Percentiles rank a stretch among this genome's conserved stretches.
phyloP scores from a whole-genome alignment of 53 echinoderm and acorn worm species.

The Patiria pectinifera region DNA sequence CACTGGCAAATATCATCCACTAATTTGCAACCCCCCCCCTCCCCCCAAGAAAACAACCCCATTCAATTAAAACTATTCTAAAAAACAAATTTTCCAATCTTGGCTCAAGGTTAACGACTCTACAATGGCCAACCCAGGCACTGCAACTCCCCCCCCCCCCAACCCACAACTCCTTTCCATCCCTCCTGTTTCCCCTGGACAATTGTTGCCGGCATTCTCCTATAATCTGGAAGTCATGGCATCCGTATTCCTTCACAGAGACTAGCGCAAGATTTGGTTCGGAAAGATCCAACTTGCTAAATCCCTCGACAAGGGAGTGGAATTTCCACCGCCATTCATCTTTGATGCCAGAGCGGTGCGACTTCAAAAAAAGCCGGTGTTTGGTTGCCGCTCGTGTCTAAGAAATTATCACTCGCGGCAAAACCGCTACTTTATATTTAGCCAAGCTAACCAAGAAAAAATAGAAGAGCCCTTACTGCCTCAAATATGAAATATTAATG shows the following conservation, averaged over 20 bases:
- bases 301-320: constrained; percentile 2
- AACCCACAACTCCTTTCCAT: background rate
- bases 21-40: background rate
- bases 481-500: background rate
- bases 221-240: constrained; percentile 24
- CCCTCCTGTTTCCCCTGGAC: background rate
- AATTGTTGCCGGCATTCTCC: background rate
- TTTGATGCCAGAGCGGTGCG: constrained; percentile 24
- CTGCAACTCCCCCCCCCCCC: background rate
- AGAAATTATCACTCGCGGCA: constrained; percentile 40
- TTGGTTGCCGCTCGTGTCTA: background rate
- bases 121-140: constrained; percentile 11
- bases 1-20: no score
- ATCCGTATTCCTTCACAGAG: background rate
- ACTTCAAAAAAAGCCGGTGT: constrained; percentile 6
- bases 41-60: background rate
- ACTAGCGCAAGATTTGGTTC: background rate
- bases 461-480: background rate
- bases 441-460: background rate
- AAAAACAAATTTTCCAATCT: background rate
- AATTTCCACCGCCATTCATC: constrained; percentile 21
- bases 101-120: constrained; percentile 29
- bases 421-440: background rate
- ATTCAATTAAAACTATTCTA: background rate
- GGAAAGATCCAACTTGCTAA: background rate